phyloP scores from a whole-genome alignment of 2,888 invertebrate species.

The Lycocerus yunnanus region DNA sequence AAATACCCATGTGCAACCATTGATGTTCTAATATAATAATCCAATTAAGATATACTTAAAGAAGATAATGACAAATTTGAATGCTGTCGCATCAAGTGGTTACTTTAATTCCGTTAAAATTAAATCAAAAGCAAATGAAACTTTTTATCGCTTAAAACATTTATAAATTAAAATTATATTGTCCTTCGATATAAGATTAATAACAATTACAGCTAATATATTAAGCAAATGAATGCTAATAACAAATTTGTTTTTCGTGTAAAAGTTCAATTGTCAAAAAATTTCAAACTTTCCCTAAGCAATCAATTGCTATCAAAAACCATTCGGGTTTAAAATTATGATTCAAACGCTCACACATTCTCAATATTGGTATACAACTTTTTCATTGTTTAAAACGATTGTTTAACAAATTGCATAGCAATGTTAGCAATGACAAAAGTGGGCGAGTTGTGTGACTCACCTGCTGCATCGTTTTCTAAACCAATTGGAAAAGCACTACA shows the following conservation, averaged over 20 bases:
- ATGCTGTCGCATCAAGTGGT: background rate
- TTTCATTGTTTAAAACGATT: constrained; percentile 6
- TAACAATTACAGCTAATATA: background rate
- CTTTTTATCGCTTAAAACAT: background rate
- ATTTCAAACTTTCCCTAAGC: background rate
- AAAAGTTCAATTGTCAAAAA: background rate
- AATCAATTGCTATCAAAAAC: background rate
- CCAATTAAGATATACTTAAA: background rate
- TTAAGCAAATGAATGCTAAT: background rate
- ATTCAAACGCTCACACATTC: background rate
- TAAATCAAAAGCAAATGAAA: background rate
- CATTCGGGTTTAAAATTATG: background rate
- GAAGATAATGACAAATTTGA: background rate
- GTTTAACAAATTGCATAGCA: constrained; percentile 33
- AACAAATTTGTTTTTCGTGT: background rate
- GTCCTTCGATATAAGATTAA: background rate
- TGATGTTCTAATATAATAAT: background rate
- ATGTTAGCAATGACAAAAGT: constrained; percentile 40
- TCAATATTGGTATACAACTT: background rate
- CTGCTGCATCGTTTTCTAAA: constrained; percentile 51
- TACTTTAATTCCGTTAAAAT: background rate
- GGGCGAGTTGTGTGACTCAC: constrained; percentile 50
- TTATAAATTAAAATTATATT: background rate
- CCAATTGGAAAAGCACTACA: constrained; percentile 55
- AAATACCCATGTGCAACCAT: background rate